Conservation (phyloP, 2,797 vertebrate species). For the Paguma larvata region DNA sequence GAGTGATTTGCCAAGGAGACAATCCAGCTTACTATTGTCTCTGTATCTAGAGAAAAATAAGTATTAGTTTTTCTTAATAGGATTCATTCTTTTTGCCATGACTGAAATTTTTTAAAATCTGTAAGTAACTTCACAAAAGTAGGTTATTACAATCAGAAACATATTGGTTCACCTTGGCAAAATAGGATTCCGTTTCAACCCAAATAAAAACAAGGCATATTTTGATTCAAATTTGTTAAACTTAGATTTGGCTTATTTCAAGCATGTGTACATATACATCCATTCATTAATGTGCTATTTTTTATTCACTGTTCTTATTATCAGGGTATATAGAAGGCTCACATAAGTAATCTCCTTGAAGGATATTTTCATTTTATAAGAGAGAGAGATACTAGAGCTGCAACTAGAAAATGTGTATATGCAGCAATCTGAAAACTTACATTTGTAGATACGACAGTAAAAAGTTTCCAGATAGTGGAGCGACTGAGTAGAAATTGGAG, state of each 20-base stretch:
- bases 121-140: not conserved
- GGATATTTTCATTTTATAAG: not conserved
- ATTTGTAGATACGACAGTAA: not conserved
- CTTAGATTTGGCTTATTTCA: not conserved
- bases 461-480: not conserved
- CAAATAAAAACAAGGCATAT: not conserved
- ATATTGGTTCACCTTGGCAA: not conserved
- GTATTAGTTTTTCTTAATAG: slow-evolving; percentile 56
- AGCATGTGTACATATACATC: not conserved
- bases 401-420: not conserved
- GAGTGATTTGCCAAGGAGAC: slow-evolving; percentile 80
- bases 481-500: not conserved
- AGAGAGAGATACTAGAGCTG: not conserved
- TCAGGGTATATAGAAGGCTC: not conserved
- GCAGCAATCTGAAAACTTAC: not conserved
- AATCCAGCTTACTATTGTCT: slow-evolving; percentile 71
- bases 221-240: not conserved
- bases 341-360: not conserved
- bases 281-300: not conserved
- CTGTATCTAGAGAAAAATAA: slow-evolving; percentile 68
- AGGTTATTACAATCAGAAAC: not conserved
- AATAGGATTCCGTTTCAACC: not conserved
- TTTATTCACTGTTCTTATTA: not conserved
- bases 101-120: not conserved
- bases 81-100: slow-evolving; percentile 48